These are phyloP conservation scores for Oryzias dopingdopingensis DNA, from an alignment of 2,797 vertebrate species.

Conservation along the genomic window DNA sequence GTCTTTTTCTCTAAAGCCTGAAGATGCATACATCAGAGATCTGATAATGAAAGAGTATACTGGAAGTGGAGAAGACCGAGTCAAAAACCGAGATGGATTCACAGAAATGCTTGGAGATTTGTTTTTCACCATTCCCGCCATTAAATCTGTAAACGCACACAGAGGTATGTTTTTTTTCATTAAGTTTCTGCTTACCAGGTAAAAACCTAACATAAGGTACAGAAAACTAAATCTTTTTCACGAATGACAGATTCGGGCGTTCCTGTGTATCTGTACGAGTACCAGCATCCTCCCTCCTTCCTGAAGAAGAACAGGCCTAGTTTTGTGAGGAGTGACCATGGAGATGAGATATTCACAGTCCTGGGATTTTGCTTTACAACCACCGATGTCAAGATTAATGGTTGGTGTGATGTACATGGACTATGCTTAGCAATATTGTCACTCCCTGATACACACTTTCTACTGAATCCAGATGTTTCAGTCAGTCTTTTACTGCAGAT, in stretches of 20 bases:
- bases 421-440: no score
- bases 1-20: slow-evolving; percentile 39
- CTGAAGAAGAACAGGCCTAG: slow-evolving; percentile 62
- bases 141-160: slow-evolving; percentile 74
- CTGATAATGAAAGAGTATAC: slow-evolving; percentile 73
- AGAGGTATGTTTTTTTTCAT: slow-evolving; percentile 72
- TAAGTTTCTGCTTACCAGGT: neutral
- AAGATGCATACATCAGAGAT: slow-evolving; percentile 32
- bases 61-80: slow-evolving; percentile 56
- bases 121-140: slow-evolving; percentile 68
- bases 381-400: slow-evolving; percentile 35
- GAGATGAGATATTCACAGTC: slow-evolving; percentile 79
- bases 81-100: slow-evolving; percentile 72
- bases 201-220: no score
- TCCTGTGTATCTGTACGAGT: slow-evolving; percentile 86
- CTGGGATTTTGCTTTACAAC: slow-evolving; percentile 80
- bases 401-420: slow-evolving; percentile 36
- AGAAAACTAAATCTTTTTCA: neutral
- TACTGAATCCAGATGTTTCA: no score
- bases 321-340: slow-evolving; percentile 83
- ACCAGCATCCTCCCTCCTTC: slow-evolving; percentile 68
- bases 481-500: no score
- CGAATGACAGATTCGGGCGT: slow-evolving; percentile 65
- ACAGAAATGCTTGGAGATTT: slow-evolving; percentile 75
- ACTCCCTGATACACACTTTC: no score